phyloP scores from a whole-genome alignment of 1,140 invertebrate genomes.

The Oreohelix idahoensis region DNA sequence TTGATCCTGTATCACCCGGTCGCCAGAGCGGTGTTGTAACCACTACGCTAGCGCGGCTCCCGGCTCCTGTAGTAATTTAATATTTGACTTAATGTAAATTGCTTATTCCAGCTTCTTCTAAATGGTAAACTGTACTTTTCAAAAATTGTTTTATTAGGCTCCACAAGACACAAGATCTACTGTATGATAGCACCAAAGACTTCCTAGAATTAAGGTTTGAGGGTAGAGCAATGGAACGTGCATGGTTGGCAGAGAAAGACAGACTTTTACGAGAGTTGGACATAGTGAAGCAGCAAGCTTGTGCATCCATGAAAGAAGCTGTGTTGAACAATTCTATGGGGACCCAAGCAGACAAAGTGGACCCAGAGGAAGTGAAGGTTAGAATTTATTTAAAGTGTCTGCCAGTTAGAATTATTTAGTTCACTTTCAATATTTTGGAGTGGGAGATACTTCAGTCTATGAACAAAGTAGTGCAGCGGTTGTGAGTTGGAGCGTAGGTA shows the following conservation, averaged over 20 bases:
- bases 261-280: slow-evolving; percentile 69
- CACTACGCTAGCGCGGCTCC: no score
- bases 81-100: no score
- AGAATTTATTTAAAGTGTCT: not conserved
- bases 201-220: slow-evolving; percentile 70
- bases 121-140: no score
- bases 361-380: slow-evolving; percentile 68
- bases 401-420: no score
- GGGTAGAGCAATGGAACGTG: slow-evolving; percentile 65
- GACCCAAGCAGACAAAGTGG: slow-evolving; percentile 47
- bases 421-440: no score
- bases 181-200: slow-evolving; percentile 73
- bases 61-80: no score
- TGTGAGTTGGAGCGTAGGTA: no score
- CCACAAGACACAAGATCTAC: slow-evolving; percentile 72
- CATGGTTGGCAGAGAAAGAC: slow-evolving; percentile 74
- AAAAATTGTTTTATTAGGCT: slow-evolving; percentile 56
- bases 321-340: slow-evolving; percentile 59
- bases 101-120: no score
- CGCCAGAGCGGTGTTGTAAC: no score
- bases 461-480: no score
- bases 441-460: no score
- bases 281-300: slow-evolving; percentile 60
- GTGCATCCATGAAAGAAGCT: slow-evolving; percentile 49
- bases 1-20: no score